Conservation (phyloP, 2,797 vertebrate genomes). For the Chrosomus eos region DNA sequence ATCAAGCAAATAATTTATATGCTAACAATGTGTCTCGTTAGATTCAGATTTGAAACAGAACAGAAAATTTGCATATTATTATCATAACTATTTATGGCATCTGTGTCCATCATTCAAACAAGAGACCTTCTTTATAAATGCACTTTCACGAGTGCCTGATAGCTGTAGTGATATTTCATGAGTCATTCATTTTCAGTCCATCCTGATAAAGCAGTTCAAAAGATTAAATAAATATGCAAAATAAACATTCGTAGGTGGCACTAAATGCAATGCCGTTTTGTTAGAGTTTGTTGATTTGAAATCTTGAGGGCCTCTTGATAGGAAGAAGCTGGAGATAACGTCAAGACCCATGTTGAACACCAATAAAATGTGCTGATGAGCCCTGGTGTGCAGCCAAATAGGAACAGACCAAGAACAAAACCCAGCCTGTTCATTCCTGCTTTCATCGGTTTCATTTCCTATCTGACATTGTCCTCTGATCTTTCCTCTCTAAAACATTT, state of each 20-base stretch:
- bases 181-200: constrained; percentile 11
- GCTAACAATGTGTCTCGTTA: background rate
- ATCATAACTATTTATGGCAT: background rate
- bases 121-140: background rate
- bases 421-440: constrained; percentile 4
- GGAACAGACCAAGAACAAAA: constrained; percentile 29
- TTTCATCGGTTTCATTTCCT: constrained; percentile 26
- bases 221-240: constrained; percentile 6
- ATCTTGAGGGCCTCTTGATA: constrained; percentile 15
- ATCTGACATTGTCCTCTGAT: constrained; percentile 18
- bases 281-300: background rate
- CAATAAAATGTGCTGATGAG: constrained; percentile 31
- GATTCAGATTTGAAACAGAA: constrained; percentile 7
- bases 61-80: background rate
- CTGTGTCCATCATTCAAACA: background rate
- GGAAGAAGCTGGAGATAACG: background rate
- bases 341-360: background rate
- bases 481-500: background rate
- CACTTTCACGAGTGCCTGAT: background rate
- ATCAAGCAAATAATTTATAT: constrained; percentile 3
- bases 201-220: constrained; percentile 10
- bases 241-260: background rate
- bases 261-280: background rate
- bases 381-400: constrained; percentile 27
- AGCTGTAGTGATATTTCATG: background rate